A percentile compares a stretch with the other conserved stretches of the same genome.
Conservation (phyloP, 2,113 vertebrate genomes). For the Mesitornis unicolor region DNA sequence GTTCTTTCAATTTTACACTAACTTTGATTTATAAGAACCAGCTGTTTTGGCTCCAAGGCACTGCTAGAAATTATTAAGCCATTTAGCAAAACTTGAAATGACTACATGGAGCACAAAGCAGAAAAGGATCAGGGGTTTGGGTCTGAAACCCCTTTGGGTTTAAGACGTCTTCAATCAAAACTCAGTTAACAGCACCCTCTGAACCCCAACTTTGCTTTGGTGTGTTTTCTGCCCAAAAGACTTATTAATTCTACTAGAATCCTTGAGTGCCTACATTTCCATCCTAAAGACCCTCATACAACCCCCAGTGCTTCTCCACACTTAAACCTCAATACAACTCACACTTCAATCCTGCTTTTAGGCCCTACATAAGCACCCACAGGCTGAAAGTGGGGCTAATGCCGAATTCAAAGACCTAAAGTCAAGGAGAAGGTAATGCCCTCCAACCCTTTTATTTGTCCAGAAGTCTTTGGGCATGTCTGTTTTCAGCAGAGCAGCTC, state of each 20-base stretch:
- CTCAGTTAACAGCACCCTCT: not conserved
- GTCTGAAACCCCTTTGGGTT: not conserved
- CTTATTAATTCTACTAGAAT: not conserved
- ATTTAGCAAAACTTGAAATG: not conserved
- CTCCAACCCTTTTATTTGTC: not conserved
- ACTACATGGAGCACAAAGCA: not conserved
- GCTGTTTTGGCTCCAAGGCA: not conserved
- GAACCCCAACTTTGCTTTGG: not conserved
- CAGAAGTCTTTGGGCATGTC: not conserved
- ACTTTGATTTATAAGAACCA: conserved; percentile 2
- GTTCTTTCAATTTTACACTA: not conserved
- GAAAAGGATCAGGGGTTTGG: not conserved
- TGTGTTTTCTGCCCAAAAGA: not conserved
- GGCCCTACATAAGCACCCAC: not conserved
- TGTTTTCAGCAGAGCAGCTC: not conserved
- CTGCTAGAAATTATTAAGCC: not conserved
- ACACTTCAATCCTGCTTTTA: not conserved
- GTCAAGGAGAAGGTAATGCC: not conserved
- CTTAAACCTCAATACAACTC: not conserved
- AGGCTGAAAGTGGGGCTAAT: not conserved
- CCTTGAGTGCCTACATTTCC: not conserved
- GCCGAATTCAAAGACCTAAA: not conserved
- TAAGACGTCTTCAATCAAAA: not conserved
- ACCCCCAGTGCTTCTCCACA: not conserved
- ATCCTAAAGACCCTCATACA: not conserved